Percentiles rank a stretch among this genome's conserved stretches.
phyloP scores from a whole-genome alignment of 1,140 invertebrate species.

The Globodera rostochiensis region DNA sequence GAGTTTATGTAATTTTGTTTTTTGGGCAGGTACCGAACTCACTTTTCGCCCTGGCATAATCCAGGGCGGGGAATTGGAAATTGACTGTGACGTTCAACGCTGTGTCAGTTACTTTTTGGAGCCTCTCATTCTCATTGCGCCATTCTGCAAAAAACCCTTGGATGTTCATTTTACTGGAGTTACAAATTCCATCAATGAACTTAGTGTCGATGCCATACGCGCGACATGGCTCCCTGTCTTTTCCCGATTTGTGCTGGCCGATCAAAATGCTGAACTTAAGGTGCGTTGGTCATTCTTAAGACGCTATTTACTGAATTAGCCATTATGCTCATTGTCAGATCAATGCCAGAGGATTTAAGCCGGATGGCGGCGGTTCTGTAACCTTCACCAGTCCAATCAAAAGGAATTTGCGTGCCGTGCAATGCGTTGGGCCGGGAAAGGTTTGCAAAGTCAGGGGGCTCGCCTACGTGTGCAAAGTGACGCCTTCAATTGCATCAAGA shows the following conservation, averaged over 20 bases:
- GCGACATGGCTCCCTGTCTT: slow-evolving; percentile 64
- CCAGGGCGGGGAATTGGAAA: slow-evolving; percentile 81
- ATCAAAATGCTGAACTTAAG: slow-evolving; percentile 84
- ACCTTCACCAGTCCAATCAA: slow-evolving; percentile 82
- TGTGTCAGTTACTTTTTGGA: slow-evolving; percentile 52
- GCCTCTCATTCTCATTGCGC: slow-evolving; percentile 80
- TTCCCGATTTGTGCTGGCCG: slow-evolving; percentile 77
- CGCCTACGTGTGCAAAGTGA: slow-evolving; percentile 78
- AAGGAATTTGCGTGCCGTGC: slow-evolving; percentile 73
- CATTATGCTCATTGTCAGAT: slow-evolving; percentile 63
- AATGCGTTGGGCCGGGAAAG: slow-evolving; percentile 78
- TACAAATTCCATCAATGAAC: slow-evolving; percentile 76
- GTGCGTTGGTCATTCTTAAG: slow-evolving; percentile 67
- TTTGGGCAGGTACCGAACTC: slow-evolving; percentile 74
- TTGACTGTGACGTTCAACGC: slow-evolving; percentile 77
- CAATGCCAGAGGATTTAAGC: slow-evolving; percentile 79
- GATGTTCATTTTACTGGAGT: slow-evolving; percentile 81
- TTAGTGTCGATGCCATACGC: slow-evolving; percentile 63
- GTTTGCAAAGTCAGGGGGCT: slow-evolving; percentile 88
- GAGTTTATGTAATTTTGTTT: slow-evolving; percentile 9
- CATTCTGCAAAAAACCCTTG: slow-evolving; percentile 89
- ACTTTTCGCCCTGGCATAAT: slow-evolving; percentile 86
- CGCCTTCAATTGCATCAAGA: slow-evolving; percentile 69
- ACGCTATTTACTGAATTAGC: slow-evolving; percentile 17
- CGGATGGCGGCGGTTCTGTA: slow-evolving; percentile 87